Evolutionary conservation across 1,140 invertebrate species (phyloP).

Genomic region (Drosophila lacteicornis): DNA sequence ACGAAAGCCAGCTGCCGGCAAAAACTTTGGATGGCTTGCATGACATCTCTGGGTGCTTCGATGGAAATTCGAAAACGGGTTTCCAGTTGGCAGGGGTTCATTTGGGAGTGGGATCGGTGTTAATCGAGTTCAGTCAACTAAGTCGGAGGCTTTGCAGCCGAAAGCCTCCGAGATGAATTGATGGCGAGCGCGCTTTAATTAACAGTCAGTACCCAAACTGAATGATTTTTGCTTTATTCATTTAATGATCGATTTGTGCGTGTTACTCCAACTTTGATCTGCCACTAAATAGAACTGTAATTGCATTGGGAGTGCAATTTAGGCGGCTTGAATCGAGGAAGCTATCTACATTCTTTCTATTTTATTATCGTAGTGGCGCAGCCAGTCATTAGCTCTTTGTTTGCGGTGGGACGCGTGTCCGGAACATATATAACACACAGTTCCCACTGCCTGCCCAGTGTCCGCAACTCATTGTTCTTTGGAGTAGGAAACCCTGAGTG

Average conservation of each 20-base stretch:
- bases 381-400: conserved; percentile 19
- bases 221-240: conserved; percentile 12
- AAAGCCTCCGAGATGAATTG: conserved; percentile 12
- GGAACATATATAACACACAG: not conserved
- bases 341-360: conserved; percentile 9
- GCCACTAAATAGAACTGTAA: not conserved
- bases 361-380: conserved; percentile 3
- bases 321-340: conserved; percentile 2
- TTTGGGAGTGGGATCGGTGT: conserved; percentile 26
- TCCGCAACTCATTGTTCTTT: conserved; percentile 35
- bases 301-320: not conserved
- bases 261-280: not conserved
- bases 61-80: conserved; percentile 40
- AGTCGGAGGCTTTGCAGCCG: conserved; percentile 14
- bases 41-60: conserved; percentile 20
- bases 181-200: conserved; percentile 7
- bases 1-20: conserved; percentile 20
- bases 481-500: not conserved
- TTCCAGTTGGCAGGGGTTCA: conserved; percentile 25
- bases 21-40: conserved; percentile 10
- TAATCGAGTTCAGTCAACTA: conserved; percentile 42
- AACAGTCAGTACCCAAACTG: not conserved
- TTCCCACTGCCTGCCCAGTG: conserved; percentile 29
- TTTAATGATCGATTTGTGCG: conserved; percentile 10
- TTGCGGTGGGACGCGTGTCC: conserved; percentile 4